phyloP scores from a whole-genome alignment of 2,888 invertebrate genomes.

The Leistus spinibarbis region DNA sequence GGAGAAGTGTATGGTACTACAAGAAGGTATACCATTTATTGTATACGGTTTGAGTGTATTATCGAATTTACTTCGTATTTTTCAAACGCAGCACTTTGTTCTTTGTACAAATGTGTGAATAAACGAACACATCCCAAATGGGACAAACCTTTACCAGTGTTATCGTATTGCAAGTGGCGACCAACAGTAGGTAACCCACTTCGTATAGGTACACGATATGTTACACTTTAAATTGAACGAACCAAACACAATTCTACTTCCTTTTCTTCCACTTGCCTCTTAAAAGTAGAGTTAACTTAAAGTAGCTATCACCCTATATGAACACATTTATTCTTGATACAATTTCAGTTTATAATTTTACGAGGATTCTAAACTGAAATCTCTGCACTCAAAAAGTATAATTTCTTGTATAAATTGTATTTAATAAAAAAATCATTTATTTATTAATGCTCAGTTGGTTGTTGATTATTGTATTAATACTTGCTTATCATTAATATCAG shows the following conservation, averaged over 20 bases:
- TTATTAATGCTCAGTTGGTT: no score
- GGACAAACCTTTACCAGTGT: slow-evolving; percentile 18
- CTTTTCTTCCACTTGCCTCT: slow-evolving; percentile 2
- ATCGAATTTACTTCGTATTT: slow-evolving; percentile 15
- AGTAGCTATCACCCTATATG: no score
- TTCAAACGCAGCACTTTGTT: slow-evolving; percentile 17
- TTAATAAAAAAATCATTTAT: no score
- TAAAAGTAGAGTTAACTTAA: slow-evolving; percentile 13
- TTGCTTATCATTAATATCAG: no score
- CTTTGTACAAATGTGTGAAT: slow-evolving; percentile 28
- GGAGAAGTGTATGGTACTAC: no score
- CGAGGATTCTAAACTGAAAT: no score
- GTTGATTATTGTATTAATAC: no score
- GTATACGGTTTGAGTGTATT: slow-evolving; percentile 3
- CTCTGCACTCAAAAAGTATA: no score
- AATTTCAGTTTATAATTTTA: background rate
- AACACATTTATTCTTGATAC: background rate
- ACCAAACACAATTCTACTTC: slow-evolving; percentile 23
- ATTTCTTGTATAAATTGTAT: no score
- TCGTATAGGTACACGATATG: slow-evolving; percentile 5
- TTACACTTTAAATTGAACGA: slow-evolving; percentile 26
- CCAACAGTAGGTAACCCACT: background rate
- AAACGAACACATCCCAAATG: slow-evolving; percentile 35
- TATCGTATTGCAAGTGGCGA: background rate
- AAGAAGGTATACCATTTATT: background rate